Evolutionary conservation across 2,113 vertebrate species (phyloP).

Genomic region (Prionailurus viverrinus): DNA sequence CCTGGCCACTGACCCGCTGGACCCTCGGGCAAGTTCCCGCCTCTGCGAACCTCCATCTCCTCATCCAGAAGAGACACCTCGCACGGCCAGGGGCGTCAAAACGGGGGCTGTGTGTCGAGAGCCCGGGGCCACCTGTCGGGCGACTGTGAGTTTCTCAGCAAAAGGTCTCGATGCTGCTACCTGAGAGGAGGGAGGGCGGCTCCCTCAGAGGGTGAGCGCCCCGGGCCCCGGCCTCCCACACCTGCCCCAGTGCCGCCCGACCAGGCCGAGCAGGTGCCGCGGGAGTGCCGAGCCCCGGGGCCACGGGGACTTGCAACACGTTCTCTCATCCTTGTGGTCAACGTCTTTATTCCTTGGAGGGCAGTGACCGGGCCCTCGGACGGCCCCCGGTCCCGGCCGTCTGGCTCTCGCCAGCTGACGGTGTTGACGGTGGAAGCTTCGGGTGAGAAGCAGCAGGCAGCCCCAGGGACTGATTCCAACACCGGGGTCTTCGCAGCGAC

Average conservation of each 20-base stretch:
- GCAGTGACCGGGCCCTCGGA: background rate
- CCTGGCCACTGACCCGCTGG: accelerated
- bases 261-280: background rate
- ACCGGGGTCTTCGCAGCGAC: accelerated
- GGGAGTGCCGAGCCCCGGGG: too few species aligned
- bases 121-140: accelerated
- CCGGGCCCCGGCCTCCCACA: accelerated
- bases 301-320: accelerated
- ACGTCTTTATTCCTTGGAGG: accelerated
- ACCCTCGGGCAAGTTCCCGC: accelerated
- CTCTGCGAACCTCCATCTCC: accelerated
- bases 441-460: background rate
- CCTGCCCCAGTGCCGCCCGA: background rate
- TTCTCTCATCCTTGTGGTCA: accelerated
- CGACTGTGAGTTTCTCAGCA: background rate
- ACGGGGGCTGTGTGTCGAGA: accelerated
- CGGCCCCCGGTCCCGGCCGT: accelerated
- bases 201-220: accelerated
- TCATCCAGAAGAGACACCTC: accelerated
- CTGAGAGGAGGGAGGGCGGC: accelerated
- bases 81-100: accelerated
- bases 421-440: accelerated
- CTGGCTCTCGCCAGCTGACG: background rate
- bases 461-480: background rate
- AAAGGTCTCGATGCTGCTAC: accelerated